These are phyloP conservation scores for Polyergus mexicanus DNA, from an alignment of 1,140 invertebrate genomes.

Conservation along the genomic window DNA sequence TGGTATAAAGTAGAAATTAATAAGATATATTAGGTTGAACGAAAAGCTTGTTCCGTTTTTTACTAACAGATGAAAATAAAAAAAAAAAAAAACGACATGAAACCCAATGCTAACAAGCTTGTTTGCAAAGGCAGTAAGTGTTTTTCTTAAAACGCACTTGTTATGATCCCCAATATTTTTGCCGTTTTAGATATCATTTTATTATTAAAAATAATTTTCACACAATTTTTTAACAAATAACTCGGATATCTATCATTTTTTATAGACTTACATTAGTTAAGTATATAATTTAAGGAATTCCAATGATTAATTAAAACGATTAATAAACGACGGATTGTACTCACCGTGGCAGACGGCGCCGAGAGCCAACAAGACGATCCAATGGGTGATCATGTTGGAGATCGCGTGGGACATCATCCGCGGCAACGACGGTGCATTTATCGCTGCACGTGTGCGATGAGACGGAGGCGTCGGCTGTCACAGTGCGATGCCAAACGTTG, in stretches of 20 bases:
- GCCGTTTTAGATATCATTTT: background rate
- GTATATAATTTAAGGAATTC: background rate
- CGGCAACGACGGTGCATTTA: constrained; percentile 67
- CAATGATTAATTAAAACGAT: background rate
- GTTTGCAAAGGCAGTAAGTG: too few relatives aligned
- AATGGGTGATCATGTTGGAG: constrained; percentile 73
- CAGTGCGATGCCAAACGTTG: constrained; percentile 46
- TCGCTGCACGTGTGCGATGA: constrained; percentile 45
- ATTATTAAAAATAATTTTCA: background rate
- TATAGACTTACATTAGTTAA: background rate
- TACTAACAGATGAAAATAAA: too few relatives aligned
- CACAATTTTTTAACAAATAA: background rate
- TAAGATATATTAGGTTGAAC: too few relatives aligned
- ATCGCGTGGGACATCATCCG: constrained; percentile 65
- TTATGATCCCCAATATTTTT: background rate
- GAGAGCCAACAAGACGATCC: constrained; percentile 59
- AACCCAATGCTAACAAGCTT: too few relatives aligned
- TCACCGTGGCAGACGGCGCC: constrained; percentile 65
- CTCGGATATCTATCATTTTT: background rate
- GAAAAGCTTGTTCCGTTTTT: too few relatives aligned
- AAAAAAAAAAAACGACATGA: too few relatives aligned
- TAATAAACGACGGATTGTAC: constrained; percentile 24
- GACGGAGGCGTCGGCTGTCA: constrained; percentile 13
- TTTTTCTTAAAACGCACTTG: background rate
- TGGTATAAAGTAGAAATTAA: background rate